A percentile compares a stretch with the other conserved stretches of the same genome.
phyloP scores from a whole-genome alignment of 2,797 vertebrate genomes.

The Microctenopoma lineatum region DNA sequence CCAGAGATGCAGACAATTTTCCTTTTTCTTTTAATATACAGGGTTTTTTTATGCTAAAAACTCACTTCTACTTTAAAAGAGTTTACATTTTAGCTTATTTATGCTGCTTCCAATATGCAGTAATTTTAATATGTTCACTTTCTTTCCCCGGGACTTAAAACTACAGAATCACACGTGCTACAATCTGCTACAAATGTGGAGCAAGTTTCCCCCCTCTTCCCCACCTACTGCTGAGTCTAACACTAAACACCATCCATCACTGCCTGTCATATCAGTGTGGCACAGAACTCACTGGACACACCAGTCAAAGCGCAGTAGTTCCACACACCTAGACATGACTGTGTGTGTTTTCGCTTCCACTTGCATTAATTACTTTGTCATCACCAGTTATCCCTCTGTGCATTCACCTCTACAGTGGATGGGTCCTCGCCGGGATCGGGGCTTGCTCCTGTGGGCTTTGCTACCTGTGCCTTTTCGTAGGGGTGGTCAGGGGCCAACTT shows the following conservation, averaged over 20 bases:
- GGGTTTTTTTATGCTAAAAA: neutral
- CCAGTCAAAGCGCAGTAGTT: slow-evolving; percentile 44
- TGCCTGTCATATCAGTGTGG: slow-evolving; percentile 66
- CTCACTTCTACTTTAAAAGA: neutral
- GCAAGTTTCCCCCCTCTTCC: slow-evolving; percentile 43
- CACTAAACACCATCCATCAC: slow-evolving; percentile 73
- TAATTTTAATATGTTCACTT: neutral
- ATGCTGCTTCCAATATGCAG: neutral
- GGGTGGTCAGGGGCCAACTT: slow-evolving; percentile 88
- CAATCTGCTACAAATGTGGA: slow-evolving; percentile 38
- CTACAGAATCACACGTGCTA: slow-evolving; percentile 27
- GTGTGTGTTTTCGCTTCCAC: slow-evolving; percentile 57
- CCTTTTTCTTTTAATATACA: neutral
- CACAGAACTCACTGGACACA: slow-evolving; percentile 56
- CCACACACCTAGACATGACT: slow-evolving; percentile 32
- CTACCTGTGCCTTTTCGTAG: slow-evolving; percentile 71
- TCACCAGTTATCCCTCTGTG: slow-evolving; percentile 56
- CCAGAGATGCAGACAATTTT: neutral
- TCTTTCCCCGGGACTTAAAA: slow-evolving; percentile 13
- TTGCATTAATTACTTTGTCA: slow-evolving; percentile 81
- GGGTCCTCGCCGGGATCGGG: slow-evolving; percentile 57
- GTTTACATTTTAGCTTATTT: slow-evolving; percentile 7
- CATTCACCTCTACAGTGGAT: slow-evolving; percentile 56
- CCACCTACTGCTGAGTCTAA: slow-evolving; percentile 63
- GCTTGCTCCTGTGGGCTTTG: slow-evolving; percentile 32